Evolutionary conservation across 2,113 vertebrate genomes (phyloP).

Genomic region (Electrona antarctica): DNA sequence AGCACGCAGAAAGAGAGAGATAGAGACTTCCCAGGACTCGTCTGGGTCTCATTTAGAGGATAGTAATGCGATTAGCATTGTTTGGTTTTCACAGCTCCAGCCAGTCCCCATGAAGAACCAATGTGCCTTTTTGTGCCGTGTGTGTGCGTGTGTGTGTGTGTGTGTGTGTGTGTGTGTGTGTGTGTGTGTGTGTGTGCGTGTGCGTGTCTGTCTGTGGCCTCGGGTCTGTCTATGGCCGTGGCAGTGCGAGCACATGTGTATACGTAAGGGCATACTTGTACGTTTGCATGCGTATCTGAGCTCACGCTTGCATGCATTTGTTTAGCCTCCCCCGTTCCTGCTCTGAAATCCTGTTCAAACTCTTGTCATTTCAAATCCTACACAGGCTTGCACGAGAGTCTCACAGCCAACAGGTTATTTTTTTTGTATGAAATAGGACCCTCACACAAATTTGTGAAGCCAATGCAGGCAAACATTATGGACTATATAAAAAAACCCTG

Average conservation of each 20-base stretch:
- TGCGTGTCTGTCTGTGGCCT: background rate
- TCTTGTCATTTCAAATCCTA: background rate
- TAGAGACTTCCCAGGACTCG: slow-evolving; percentile 49
- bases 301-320: slow-evolving; percentile 9
- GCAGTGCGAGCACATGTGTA: background rate
- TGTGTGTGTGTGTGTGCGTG: slow-evolving; percentile 9
- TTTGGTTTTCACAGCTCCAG: slow-evolving; percentile 82
- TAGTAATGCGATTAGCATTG: slow-evolving; percentile 82
- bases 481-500: no score
- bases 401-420: background rate
- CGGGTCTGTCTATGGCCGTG: background rate
- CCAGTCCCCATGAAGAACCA: slow-evolving; percentile 64
- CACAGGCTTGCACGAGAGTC: background rate
- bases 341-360: background rate
- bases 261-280: background rate
- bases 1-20: slow-evolving; percentile 21
- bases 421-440: no score
- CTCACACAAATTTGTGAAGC: no score
- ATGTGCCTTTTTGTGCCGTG: background rate
- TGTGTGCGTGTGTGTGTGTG: slow-evolving; percentile 14
- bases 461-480: no score
- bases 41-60: slow-evolving; percentile 80
- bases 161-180: slow-evolving; percentile 1
- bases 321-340: background rate
- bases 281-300: background rate